These are phyloP conservation scores for Nannobrachium achirus DNA, from an alignment of 2,113 vertebrate genomes.

Conservation along the genomic window DNA sequence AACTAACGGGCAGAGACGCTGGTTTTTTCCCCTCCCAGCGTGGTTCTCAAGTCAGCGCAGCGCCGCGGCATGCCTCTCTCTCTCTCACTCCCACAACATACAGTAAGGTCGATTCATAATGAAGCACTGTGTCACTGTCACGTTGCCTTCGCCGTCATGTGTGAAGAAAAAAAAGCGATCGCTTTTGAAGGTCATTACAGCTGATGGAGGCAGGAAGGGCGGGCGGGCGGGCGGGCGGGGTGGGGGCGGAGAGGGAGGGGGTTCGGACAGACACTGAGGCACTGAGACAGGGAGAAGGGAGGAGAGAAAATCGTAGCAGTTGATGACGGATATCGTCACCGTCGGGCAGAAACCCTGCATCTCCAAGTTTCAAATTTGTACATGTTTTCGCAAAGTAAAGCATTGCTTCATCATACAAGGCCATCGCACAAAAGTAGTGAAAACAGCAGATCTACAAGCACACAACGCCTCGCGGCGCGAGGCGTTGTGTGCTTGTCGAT, in stretches of 20 bases:
- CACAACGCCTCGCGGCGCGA: too few relatives aligned
- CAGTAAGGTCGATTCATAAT: constrained; percentile 58
- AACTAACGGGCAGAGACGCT: neutral
- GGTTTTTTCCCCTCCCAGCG: constrained; percentile 37
- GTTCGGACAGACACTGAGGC: constrained; percentile 37
- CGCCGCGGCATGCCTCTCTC: constrained; percentile 15
- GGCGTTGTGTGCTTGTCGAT: too few relatives aligned
- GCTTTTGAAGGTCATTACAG: constrained; percentile 59
- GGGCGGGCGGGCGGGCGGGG: constrained; percentile 15
- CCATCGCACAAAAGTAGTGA: too few relatives aligned
- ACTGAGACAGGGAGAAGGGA: constrained; percentile 40
- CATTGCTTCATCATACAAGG: too few relatives aligned
- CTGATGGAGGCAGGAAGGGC: constrained; percentile 40
- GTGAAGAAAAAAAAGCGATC: constrained; percentile 36
- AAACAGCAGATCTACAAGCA: too few relatives aligned
- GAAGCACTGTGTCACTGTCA: constrained; percentile 63
- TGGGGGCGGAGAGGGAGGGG: constrained; percentile 2
- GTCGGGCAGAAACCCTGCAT: too few relatives aligned
- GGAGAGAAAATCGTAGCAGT: constrained; percentile 26
- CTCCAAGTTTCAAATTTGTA: too few relatives aligned
- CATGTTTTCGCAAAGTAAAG: too few relatives aligned
- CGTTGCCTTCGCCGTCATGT: constrained; percentile 46
- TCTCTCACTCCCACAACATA: too few relatives aligned
- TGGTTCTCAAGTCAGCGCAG: constrained; percentile 28
- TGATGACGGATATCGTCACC: too few relatives aligned